Conservation (phyloP, 2,113 vertebrate genomes). For the Theristicus caerulescens region DNA sequence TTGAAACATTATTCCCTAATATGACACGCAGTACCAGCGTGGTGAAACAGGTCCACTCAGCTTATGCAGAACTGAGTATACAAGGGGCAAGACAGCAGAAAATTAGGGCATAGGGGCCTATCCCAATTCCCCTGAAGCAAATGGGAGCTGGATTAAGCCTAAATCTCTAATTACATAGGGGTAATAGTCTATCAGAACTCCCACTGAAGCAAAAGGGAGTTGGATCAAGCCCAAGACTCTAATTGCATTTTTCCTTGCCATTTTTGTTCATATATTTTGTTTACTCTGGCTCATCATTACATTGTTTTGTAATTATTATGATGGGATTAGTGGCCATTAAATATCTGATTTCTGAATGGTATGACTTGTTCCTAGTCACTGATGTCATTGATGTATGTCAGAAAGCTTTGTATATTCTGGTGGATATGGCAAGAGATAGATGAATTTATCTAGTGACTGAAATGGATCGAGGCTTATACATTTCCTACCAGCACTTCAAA, state of each 20-base stretch:
- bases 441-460: not conserved
- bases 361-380: not conserved
- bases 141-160: slow-evolving; percentile 40
- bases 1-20: not conserved
- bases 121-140: slow-evolving; percentile 8
- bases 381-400: not conserved
- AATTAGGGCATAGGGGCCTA: slow-evolving; percentile 16
- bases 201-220: slow-evolving; percentile 21
- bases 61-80: not conserved
- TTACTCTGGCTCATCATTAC: slow-evolving; percentile 15
- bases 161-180: slow-evolving; percentile 45
- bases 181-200: slow-evolving; percentile 48
- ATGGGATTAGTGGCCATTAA: slow-evolving; percentile 41
- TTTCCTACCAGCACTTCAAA: not conserved
- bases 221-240: slow-evolving; percentile 40
- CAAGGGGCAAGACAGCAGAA: slow-evolving; percentile 20
- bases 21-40: not conserved
- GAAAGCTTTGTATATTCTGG: not conserved
- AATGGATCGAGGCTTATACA: not conserved
- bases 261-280: slow-evolving; percentile 61
- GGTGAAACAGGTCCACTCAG: not conserved
- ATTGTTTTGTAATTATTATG: slow-evolving; percentile 45
- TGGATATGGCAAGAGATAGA: not conserved
- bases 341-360: slow-evolving; percentile 26
- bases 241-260: slow-evolving; percentile 42